Percentiles rank a stretch among this genome's conserved stretches.
Conservation (phyloP, 2,888 invertebrate genomes). For the Stenodema calcarata region DNA sequence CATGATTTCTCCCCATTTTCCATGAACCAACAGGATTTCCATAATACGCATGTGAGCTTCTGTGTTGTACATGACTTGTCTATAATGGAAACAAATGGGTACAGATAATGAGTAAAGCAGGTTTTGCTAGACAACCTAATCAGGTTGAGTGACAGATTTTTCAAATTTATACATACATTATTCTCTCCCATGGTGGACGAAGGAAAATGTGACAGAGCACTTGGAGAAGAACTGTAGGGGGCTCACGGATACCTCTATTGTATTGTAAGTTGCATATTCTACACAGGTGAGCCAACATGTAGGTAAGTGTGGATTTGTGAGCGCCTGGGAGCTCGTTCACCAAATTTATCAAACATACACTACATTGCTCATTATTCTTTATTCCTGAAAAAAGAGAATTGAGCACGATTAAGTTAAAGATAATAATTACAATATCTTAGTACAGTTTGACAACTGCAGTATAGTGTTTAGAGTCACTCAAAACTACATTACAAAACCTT, state of each 20-base stretch:
- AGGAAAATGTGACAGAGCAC: slow-evolving; percentile 76
- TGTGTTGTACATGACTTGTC: slow-evolving; percentile 77
- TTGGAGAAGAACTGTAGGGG: slow-evolving; percentile 72
- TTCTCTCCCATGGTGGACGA: slow-evolving; percentile 78
- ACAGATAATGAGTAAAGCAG: too few species aligned
- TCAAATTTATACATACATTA: slow-evolving; percentile 68
- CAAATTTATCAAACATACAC: slow-evolving; percentile 65
- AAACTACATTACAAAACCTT: too few species aligned
- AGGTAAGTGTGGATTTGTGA: slow-evolving; percentile 70
- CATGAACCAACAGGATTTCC: slow-evolving; percentile 71
- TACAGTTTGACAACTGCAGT: too few species aligned
- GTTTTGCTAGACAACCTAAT: too few species aligned
- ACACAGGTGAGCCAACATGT: slow-evolving; percentile 74
- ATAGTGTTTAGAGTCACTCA: too few species aligned
- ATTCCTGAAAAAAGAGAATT: slow-evolving; percentile 61
- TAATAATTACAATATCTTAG: too few species aligned
- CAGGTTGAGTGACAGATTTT: neutral
- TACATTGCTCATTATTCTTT: slow-evolving; percentile 67
- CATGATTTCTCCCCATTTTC: slow-evolving; percentile 72
- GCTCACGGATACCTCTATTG: slow-evolving; percentile 69
- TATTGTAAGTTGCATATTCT: slow-evolving; percentile 74
- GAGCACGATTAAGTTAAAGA: too few species aligned
- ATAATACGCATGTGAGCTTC: slow-evolving; percentile 76
- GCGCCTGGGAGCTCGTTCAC: slow-evolving; percentile 70
- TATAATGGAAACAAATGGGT: slow-evolving; percentile 58